phyloP scores from a whole-genome alignment of 35 echinoderm and acorn worm genomes.

The Ophiothrix spiculata region DNA sequence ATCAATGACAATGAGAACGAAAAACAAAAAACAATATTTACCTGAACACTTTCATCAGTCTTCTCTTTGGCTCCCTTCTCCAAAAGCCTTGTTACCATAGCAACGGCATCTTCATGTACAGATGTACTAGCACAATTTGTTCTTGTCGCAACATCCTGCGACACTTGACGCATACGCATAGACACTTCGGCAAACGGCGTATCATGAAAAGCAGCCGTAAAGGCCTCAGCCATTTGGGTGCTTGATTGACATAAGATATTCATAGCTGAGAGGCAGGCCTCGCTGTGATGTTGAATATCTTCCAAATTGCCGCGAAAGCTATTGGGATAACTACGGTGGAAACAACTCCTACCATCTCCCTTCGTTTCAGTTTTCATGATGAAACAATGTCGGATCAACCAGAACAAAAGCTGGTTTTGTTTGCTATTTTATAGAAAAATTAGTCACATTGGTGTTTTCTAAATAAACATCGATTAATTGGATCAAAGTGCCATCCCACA shows the following conservation, averaged over 20 bases:
- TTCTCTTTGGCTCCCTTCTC: constrained; percentile 43
- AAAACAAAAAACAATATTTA: constrained; percentile 4
- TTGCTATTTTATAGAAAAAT: neutral
- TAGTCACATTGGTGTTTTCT: neutral
- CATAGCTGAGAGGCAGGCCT: constrained; percentile 49
- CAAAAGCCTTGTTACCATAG: constrained; percentile 48
- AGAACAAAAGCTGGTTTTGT: neutral
- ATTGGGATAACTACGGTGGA: constrained; percentile 69
- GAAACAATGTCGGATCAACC: neutral
- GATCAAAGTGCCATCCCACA: neutral
- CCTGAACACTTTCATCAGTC: constrained; percentile 69
- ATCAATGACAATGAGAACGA: too few relatives aligned
- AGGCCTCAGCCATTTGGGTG: constrained; percentile 54
- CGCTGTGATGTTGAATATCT: constrained; percentile 58
- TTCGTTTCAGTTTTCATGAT: constrained; percentile 18
- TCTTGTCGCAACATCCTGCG: constrained; percentile 51
- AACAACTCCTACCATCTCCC: constrained; percentile 41
- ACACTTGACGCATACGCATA: constrained; percentile 50
- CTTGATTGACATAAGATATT: constrained; percentile 56
- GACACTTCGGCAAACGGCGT: constrained; percentile 64
- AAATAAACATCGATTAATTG: neutral
- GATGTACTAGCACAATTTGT: constrained; percentile 50
- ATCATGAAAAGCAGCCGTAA: constrained; percentile 53
- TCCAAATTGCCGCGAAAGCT: constrained; percentile 56
- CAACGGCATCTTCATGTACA: constrained; percentile 51